Base-by-base conservation (phyloP, 37 sponge, comb jelly and placozoan genomes). In the Geodia barretti region DNA sequence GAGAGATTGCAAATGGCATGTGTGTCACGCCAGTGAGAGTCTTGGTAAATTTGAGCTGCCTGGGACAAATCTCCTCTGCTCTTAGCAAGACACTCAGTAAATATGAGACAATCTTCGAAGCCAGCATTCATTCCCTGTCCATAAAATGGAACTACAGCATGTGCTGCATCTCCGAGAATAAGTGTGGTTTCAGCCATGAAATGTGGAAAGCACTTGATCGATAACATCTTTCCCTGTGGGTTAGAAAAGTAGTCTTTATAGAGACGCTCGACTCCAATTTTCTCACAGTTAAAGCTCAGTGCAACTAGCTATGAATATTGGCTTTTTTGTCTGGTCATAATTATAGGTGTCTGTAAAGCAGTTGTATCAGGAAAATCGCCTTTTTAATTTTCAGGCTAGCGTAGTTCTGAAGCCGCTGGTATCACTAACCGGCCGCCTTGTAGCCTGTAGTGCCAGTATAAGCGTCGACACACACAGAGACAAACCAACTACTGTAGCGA, bases 51-150 rank as follows among this genome's bases (percentile, higher is more conserved):
- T 17, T 31, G 29, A 7, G 94, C 80, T 0, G 97, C 91, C 21
- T 39, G 29, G 9, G 20, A n/a, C 7, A 94, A 41, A 64, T 87
- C 74, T 4, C 59, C 41, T 1, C 36, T 68, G 17, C 43, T 14
- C 39, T 76, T 23, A 29, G 39, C 43, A 32, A 96, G 31, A 25
- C 77, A 42, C 37, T 83, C 87, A 31, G 64, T 41, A 28, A 94
- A 83, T 17, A 96, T 79, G 4, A 92, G 78, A 60, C 95, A 91
- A 67, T 96, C 97, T 63, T 96, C 97, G 58, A 96, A 89, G 3
- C 97, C 97, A 34, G 88, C 87, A 59, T 93, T 94, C 87, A 93
- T 83, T 9, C 97, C 97, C 77, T 96, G 95, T 23, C 97, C 97
- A 43, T 94, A 96, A 67, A 96, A 96, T 0, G 97, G 97, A 19